Evolutionary conservation across 2,113 vertebrate genomes (phyloP), one percentile per base, ranked within the genome.

Genomic region (Dromaius novaehollandiae): DNA sequence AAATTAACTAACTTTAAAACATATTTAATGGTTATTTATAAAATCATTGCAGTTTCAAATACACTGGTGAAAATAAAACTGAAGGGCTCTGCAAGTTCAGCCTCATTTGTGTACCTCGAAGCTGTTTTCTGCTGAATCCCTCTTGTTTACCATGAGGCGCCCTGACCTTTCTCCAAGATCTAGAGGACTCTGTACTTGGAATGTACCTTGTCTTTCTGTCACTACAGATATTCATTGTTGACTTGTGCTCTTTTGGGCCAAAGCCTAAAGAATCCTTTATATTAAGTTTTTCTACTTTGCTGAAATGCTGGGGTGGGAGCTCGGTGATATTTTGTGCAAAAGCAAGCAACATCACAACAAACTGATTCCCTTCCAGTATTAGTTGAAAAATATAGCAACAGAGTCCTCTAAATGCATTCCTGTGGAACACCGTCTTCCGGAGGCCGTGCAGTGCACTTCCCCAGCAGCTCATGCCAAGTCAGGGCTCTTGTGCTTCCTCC

Each of bases 161-260:
- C 60, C 50, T 93, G 93, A 95, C 85, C 90, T 96, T 96, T 96
- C 73, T 88, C 11, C 26, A 74, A 74, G 76, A 77, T 86, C 36
- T 74, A 63, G 68, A 80, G 50, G 55, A 70, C 70, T 93, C 48
- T 53, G 5, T 84, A 40, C 22, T 85, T 69, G 25, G 44, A 63
- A 77, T 69, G 11, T 70, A 30, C 68, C 82, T 86, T 81, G 68
- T 88, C 71, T 91, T 90, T 90, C 60, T 95, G 92, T 94, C 82
- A n/a, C 58, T 95, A 21, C 55, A 63, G 66, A 66, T 95, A 86
- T 66, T 90, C 85, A 66, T 78, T 81, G 30, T 90, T 94, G 92
- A 86, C 71, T 86, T 91, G 20, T 5, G 30, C 89, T 88, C 50
- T 81, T 96, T 93, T 63, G 76, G 40, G 40, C 42, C 82, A 82